A percentile compares a stretch with the other conserved stretches of the same genome.
Evolutionary conservation across 1,140 invertebrate genomes (phyloP).

Genomic region (Augochlora pura): DNA sequence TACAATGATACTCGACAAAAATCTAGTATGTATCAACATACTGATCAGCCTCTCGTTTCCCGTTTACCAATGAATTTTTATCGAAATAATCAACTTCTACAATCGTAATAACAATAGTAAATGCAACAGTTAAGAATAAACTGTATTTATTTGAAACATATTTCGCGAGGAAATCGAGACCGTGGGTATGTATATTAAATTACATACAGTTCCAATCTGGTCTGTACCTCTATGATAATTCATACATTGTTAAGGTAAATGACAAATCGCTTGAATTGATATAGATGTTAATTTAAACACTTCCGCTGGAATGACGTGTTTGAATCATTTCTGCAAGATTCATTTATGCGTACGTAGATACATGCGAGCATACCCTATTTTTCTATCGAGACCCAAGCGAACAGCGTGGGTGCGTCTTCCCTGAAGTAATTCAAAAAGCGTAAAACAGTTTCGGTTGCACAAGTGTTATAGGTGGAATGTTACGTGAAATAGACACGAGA

Average conservation of each 20-base stretch:
- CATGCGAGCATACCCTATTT: conserved; percentile 9
- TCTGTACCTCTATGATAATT: neutral
- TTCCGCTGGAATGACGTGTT: conserved; percentile 3
- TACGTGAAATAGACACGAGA: neutral
- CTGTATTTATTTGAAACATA: neutral
- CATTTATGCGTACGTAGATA: neutral
- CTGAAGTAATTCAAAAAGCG: neutral
- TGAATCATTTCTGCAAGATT: conserved; percentile 1
- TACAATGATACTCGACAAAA: neutral
- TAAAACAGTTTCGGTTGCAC: neutral
- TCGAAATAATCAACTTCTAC: neutral
- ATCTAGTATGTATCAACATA: neutral
- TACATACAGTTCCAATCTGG: neutral
- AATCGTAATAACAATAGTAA: no score
- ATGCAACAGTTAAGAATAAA: neutral
- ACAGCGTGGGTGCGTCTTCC: neutral
- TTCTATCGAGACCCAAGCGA: neutral
- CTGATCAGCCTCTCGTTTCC: neutral
- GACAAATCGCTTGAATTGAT: neutral
- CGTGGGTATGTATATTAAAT: no score
- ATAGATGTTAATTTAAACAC: neutral
- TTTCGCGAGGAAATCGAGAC: neutral
- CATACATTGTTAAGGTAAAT: neutral
- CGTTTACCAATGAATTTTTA: no score
- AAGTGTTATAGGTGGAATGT: neutral